These are phyloP conservation scores for Zaprionus obscuricornis DNA, from an alignment of 2,888 invertebrate genomes.

Conservation along the genomic window DNA sequence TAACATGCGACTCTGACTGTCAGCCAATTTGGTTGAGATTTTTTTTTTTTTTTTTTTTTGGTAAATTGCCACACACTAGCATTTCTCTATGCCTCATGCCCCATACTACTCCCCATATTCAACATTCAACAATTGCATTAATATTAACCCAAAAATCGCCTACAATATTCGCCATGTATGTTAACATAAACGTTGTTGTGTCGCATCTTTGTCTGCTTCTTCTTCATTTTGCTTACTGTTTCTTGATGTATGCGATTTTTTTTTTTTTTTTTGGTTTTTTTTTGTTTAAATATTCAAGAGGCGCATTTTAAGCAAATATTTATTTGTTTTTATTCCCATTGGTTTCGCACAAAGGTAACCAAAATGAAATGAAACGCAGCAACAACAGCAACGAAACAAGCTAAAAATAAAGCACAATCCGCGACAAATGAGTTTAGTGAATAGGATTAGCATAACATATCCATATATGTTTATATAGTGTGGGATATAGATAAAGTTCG, in stretches of 20 bases:
- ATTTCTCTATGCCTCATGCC: conserved; percentile 15
- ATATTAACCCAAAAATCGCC: conserved; percentile 70
- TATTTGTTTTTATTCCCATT: no score
- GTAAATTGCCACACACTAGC: conserved; percentile 56
- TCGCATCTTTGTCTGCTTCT: not conserved
- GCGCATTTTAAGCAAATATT: conserved; percentile 58
- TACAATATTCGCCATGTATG: conserved; percentile 7
- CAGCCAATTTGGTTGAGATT: conserved; percentile 69
- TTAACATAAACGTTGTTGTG: no score
- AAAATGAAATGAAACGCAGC: conserved; percentile 36
- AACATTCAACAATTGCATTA: conserved; percentile 69
- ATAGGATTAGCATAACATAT: conserved; percentile 28
- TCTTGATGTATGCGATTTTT: not conserved
- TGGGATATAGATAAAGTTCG: conserved; percentile 17
- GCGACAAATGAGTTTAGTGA: conserved; percentile 39
- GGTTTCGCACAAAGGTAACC: conserved; percentile 45
- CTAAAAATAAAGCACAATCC: conserved; percentile 33
- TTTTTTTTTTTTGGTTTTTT: conserved; percentile 19
- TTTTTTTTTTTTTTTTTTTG: conserved; percentile 51
- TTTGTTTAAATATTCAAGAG: conserved; percentile 62
- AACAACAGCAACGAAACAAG: conserved; percentile 23
- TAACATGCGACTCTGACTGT: conserved; percentile 69
- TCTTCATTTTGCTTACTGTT: not conserved
- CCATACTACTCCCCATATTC: conserved; percentile 27
- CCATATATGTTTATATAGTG: conserved; percentile 1